These are phyloP conservation scores for Balaeniceps rex DNA, from an alignment of 2,113 vertebrate species.

Conservation along the genomic window DNA sequence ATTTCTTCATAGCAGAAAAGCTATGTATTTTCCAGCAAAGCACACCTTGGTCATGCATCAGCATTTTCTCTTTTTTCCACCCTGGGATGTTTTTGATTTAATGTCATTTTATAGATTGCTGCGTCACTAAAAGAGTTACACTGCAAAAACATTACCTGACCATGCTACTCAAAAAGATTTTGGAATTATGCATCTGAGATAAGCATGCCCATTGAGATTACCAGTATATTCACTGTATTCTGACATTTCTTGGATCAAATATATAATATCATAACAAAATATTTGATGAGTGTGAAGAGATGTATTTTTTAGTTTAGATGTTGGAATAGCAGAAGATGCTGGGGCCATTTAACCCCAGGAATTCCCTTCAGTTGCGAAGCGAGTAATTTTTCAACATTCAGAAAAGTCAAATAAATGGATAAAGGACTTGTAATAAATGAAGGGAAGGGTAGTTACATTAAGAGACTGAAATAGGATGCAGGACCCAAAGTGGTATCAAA, in stretches of 20 bases:
- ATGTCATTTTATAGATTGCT: background rate
- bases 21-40: background rate
- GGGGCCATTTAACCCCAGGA: background rate
- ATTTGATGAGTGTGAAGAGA: background rate
- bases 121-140: background rate
- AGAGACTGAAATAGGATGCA: constrained; percentile 1
- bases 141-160: background rate
- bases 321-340: constrained; percentile 1
- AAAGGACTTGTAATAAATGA: background rate
- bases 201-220: background rate
- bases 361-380: background rate
- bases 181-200: background rate
- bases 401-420: constrained; percentile 2
- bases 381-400: background rate
- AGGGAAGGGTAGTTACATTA: background rate
- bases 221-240: background rate
- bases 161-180: background rate
- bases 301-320: background rate
- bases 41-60: background rate
- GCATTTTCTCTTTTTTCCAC: background rate
- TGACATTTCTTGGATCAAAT: background rate
- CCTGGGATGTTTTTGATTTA: background rate
- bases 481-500: constrained; percentile 19
- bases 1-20: background rate
- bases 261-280: background rate